Base-by-base conservation (phyloP, 2,888 invertebrate species). In the Hedychridium roseum region DNA sequence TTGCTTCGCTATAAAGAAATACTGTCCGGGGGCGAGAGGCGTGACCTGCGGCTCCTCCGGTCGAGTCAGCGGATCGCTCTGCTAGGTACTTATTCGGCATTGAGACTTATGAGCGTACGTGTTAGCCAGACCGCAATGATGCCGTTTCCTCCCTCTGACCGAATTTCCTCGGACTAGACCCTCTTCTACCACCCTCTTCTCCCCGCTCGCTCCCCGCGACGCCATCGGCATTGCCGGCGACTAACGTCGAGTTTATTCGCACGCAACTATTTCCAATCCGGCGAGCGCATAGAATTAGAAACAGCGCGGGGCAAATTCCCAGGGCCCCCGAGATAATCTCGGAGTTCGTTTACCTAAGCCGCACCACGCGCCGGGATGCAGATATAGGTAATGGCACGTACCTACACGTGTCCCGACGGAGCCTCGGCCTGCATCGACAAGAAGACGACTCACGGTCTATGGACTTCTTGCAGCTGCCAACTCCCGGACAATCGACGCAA, bases 21-120 rank as follows among this genome's bases (percentile, higher is more conserved):
- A n/a, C n/a, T n/a, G n/a, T n/a, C n/a, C n/a, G n/a, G n/a, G n/a
- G n/a, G n/a, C n/a, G n/a, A n/a, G n/a, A n/a, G n/a, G n/a, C n/a
- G n/a, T n/a, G n/a, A n/a, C n/a, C n/a, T n/a, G n/a, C n/a, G n/a
- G n/a, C n/a, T n/a, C n/a, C n/a, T n/a, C n/a, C n/a, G n/a, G n/a
- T n/a, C n/a, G n/a, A n/a, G n/a, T n/a, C n/a, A n/a, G n/a, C n/a
- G n/a, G n/a, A n/a, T n/a, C n/a, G n/a, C n/a, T n/a, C n/a, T n/a
- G n/a, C n/a, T n/a, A 9, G 50, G 42, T 51, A 50, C 60, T 63
- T 63, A 52, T 55, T 44, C 44, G 43, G 39, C 48, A 49, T 53
- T 38, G 55, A 59, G 56, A 63, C 60, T 61, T 63, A 61, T 49
- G 59, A 47, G 38, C 48, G 63, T 47, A 61, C 60, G 60, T 63